Base-by-base conservation (phyloP, 64 coral and sea anemone species). In the Anthopleura sola region DNA sequence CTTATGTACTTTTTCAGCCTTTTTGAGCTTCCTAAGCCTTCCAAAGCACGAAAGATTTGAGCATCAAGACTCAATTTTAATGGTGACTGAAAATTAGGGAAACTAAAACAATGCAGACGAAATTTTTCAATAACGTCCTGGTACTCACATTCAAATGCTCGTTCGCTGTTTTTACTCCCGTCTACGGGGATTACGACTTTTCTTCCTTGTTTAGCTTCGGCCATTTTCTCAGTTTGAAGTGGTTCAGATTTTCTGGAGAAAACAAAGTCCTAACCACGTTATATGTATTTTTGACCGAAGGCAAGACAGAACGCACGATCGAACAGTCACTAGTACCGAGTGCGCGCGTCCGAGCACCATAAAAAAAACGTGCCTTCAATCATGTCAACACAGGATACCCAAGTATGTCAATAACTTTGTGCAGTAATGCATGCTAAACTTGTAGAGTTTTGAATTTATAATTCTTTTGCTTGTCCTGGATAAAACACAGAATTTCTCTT, bases 91-190 rank as follows among this genome's bases (percentile, higher is more conserved):
- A 69, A 71, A 66, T 24, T 11, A 31, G n/a, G n/a, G 26, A 28
- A 68, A 28, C 23, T 24, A 68, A 26, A 26, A 26, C 6, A 29
- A 1, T 68, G 9, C 62, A 68, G 62, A 68, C 62, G n/a, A 68
- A 23, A 7, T 10, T 68, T 68, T 66, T 28, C 6, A 68, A 69
- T 24, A n/a, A 71, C 23, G 26, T 71, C n/a, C 58, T 62, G n/a
- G n/a, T 71, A 91, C 92, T 94, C 11, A 94, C 92, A 94, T 37
- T 90, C 75, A 51, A 94, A 94, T 75, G 92, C 92, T 85, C 87
- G 83, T 36, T 94, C 88, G 26, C 92, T 94, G 64, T 90, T 78
- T 54, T 86, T 64, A 31, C 92, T 94, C 39, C 92, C 92, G 64
- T 94, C 92, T 20, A 94, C 92, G 5, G 92, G 80, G 23, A 94